Conservation (phyloP, 1,140 invertebrate genomes). For the Bombus breviceps region DNA sequence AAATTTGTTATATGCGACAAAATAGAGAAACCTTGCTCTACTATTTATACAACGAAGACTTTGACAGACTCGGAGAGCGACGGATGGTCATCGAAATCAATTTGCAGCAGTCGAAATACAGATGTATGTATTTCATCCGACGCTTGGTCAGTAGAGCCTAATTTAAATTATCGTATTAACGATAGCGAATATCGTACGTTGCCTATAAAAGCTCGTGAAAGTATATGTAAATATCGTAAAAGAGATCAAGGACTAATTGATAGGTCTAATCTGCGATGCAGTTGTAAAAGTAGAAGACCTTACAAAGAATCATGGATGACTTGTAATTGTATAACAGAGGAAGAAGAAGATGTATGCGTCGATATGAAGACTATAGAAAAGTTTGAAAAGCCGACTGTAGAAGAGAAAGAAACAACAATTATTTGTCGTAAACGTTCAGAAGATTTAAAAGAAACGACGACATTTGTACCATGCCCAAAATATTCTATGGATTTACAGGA, state of each 20-base stretch:
- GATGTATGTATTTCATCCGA: neutral
- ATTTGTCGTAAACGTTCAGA: neutral
- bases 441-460: constrained; percentile 15
- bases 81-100: constrained; percentile 24
- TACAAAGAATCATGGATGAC: constrained; percentile 19
- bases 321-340: constrained; percentile 52
- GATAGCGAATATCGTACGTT: neutral
- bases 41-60: constrained; percentile 14
- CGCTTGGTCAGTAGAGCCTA: neutral
- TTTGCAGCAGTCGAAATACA: constrained; percentile 3
- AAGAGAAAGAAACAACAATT: neutral
- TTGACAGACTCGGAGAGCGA: neutral
- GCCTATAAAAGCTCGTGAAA: neutral
- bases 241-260: neutral
- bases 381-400: neutral
- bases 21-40: constrained; percentile 22
- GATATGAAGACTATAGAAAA: neutral
- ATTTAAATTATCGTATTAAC: neutral
- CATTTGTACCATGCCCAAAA: neutral
- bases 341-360: constrained; percentile 36
- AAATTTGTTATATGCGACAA: constrained; percentile 25
- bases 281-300: neutral
- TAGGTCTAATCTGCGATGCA: neutral
- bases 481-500: neutral
- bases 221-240: constrained; percentile 21